phyloP scores from a whole-genome alignment of 2,888 invertebrate genomes.

The Aphidoletes aphidimyza region DNA sequence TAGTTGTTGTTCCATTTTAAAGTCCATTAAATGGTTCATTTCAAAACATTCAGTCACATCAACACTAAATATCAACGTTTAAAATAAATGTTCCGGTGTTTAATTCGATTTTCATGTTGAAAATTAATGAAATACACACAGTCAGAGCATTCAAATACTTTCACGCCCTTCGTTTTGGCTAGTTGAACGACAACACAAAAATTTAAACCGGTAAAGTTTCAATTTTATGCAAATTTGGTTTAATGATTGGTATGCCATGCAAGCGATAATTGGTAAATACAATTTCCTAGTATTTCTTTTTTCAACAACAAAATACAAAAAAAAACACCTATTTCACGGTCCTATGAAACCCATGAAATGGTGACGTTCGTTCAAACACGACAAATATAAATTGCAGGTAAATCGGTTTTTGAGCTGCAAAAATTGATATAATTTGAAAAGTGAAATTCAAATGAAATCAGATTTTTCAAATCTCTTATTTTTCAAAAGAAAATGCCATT shows the following conservation, averaged over 20 bases:
- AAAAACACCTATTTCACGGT: no score
- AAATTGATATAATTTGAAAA: not conserved
- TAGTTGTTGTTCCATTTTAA: no score
- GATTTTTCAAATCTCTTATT: no score
- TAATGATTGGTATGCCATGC: slow-evolving; percentile 28
- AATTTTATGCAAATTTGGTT: slow-evolving; percentile 17
- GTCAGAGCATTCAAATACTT: no score
- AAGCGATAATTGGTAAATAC: slow-evolving; percentile 31
- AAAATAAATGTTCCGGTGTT: slow-evolving; percentile 5
- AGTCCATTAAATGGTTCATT: no score
- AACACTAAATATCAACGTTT: not conserved
- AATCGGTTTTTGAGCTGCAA: no score
- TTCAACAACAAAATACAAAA: no score
- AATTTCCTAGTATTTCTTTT: not conserved
- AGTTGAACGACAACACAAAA: not conserved
- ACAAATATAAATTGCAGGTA: not conserved
- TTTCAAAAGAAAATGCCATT: no score
- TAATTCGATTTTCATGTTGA: not conserved
- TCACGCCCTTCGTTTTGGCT: not conserved
- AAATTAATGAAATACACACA: not conserved
- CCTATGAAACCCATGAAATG: no score
- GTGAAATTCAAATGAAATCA: not conserved
- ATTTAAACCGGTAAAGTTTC: no score
- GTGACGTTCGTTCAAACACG: not conserved
- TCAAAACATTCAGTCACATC: not conserved